phyloP scores from a whole-genome alignment of 2,797 vertebrate genomes.

The Amazonetta brasiliensis region DNA sequence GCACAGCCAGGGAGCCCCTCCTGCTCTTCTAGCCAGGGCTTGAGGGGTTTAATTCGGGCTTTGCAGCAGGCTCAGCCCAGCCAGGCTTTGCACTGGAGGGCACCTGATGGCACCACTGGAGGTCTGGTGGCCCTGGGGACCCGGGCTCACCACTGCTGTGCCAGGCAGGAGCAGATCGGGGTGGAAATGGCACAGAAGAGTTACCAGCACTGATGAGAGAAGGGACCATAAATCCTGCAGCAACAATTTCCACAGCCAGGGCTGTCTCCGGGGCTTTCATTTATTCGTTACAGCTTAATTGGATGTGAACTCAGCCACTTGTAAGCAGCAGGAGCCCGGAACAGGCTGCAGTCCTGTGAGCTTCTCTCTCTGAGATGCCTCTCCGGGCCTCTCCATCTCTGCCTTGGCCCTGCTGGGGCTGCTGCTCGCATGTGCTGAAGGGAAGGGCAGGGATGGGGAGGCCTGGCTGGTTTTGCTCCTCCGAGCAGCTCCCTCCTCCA shows the following conservation, averaged over 20 bases:
- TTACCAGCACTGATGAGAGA: constrained; percentile 21
- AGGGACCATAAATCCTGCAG: constrained; percentile 48
- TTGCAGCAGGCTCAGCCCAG: constrained; percentile 6
- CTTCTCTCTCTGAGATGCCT: neutral
- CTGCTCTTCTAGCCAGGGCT: neutral
- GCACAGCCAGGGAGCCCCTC: neutral
- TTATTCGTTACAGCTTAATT: constrained; percentile 62
- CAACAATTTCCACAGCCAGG: constrained; percentile 54
- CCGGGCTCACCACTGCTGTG: neutral
- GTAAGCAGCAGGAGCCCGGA: constrained; percentile 16
- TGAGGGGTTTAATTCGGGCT: neutral
- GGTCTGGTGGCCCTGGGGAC: neutral
- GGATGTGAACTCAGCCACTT: constrained; percentile 55
- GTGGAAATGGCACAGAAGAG: constrained; percentile 20
- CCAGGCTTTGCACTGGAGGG: neutral
- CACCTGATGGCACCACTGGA: neutral
- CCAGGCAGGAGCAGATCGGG: neutral
- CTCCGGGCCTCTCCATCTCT: neutral
- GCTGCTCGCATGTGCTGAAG: neutral
- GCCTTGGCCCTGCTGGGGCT: neutral
- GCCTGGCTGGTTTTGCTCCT: neutral
- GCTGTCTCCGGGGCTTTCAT: constrained; percentile 55
- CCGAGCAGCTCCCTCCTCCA: neutral
- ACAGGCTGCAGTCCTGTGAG: neutral
- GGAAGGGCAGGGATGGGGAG: neutral